Base-by-base conservation (phyloP, 2,888 invertebrate species). In the Formica aserva region DNA sequence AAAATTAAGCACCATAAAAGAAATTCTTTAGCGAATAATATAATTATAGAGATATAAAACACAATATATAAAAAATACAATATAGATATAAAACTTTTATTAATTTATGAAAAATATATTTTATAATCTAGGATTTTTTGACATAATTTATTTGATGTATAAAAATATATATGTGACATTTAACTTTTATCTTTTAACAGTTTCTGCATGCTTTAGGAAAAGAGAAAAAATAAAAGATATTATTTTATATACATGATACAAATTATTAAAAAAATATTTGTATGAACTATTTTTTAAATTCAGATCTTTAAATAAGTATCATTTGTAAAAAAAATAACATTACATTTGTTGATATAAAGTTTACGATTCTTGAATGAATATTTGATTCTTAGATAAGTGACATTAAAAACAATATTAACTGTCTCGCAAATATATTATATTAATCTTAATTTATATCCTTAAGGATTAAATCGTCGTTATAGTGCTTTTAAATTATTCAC, bases 211-310 rank as follows among this genome's bases (percentile, higher is more conserved):
- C 63, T 22, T 63, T 63, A 63, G n/a, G 3, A 35, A 18, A 63
- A 22, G 4, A 55, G 1, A 18, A 35, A 35, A 35, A 35, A 35
- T 32, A 35, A 35, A 1, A 63, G 1, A 63, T n/a, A 35, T 32
- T n/a, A 29, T 62, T 29, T 35, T 35, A 35, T n/a, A n/a, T n/a
- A 62, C 3, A 26, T 22, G n/a, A 8, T 32, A 35, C 18, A 9
- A 35, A n/a, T 63, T 35, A 63, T 35, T n/a, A n/a, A 63, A 63
- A 63, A 62, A 32, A 18, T 38, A 62, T 15, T 62, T 63, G n/a
- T 8, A n/a, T 35, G 35, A 63, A 63, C 4, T 63, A 63, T n/a
- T 52, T 52, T 52, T 52, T 52, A 52, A 52, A 52, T 48, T 48
- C 18, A 48, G 18, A 63, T 35, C 5, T 35, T 63, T n/a, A 11